These are phyloP conservation scores for Cassiopea andromeda DNA, from an alignment of 30 jellyfish, hydroid and myxozoan genomes.

Conservation along the genomic window DNA sequence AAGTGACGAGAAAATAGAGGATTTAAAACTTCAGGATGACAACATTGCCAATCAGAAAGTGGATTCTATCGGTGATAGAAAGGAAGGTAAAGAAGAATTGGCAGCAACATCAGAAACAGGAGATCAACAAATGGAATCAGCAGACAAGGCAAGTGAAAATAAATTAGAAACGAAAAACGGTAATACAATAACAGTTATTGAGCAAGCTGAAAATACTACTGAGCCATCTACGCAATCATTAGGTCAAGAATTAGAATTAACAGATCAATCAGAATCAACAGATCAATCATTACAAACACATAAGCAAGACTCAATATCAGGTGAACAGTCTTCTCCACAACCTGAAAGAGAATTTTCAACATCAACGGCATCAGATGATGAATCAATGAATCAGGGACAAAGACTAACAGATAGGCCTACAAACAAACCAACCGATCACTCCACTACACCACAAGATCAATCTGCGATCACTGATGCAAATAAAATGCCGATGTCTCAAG, in stretches of 20 bases:
- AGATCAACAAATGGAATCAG: not conserved
- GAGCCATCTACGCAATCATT: not conserved
- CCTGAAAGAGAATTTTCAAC: not conserved
- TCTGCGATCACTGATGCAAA: not conserved
- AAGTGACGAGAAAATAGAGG: not conserved
- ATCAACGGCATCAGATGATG: not conserved
- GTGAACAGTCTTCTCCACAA: not conserved
- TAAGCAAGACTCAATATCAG: not conserved
- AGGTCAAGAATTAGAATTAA: not conserved
- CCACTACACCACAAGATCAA: not conserved
- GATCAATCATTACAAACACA: conserved; percentile 5
- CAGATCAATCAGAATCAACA: not conserved
- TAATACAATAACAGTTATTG: not conserved
- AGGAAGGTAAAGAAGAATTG: not conserved
- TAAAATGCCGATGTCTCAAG: not conserved
- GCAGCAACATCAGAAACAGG: not conserved
- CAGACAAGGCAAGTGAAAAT: not conserved
- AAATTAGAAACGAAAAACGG: conserved; percentile 1
- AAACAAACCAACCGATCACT: not conserved
- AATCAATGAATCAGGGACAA: not conserved
- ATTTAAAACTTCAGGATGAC: not conserved
- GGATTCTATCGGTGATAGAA: not conserved
- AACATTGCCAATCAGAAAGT: not conserved
- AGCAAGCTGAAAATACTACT: not conserved
- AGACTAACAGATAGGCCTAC: conserved; percentile 1